Percentiles rank a stretch among this genome's conserved stretches.
Conservation (phyloP, 1,140 invertebrate genomes). For the Bradynema listronoti region DNA sequence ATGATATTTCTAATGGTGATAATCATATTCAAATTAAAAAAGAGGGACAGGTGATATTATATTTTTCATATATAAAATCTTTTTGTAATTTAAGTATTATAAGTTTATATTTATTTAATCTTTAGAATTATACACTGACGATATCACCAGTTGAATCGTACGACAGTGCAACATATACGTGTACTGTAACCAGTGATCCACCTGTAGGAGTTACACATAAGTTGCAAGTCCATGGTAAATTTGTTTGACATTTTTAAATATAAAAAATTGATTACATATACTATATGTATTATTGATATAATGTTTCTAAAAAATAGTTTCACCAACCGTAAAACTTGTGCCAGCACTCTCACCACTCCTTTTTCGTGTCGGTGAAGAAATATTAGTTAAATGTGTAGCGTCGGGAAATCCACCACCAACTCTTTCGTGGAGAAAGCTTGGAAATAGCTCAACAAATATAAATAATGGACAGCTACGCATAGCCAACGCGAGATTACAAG, state of each 20-base stretch:
- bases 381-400: slow-evolving; percentile 9
- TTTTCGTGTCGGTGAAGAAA: slow-evolving; percentile 13
- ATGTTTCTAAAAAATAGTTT: slow-evolving; percentile 1
- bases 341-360: slow-evolving; percentile 11
- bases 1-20: slow-evolving; percentile 9
- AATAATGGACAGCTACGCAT: slow-evolving; percentile 17
- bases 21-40: slow-evolving; percentile 16
- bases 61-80: background rate
- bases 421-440: slow-evolving; percentile 14
- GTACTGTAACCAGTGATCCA: slow-evolving; percentile 13
- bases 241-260: background rate
- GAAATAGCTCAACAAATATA: slow-evolving; percentile 5
- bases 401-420: slow-evolving; percentile 21
- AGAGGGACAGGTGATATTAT: slow-evolving; percentile 5
- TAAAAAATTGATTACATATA: too few relatives aligned
- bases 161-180: slow-evolving; percentile 20
- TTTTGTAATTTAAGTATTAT: background rate
- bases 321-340: slow-evolving; percentile 8
- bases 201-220: slow-evolving; percentile 19
- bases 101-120: background rate
- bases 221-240: slow-evolving; percentile 14
- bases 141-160: slow-evolving; percentile 15
- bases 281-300: background rate
- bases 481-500: slow-evolving; percentile 1
- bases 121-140: slow-evolving; percentile 17